These are phyloP conservation scores for Lethenteron reissneri DNA, from an alignment of 2,113 vertebrate genomes.

Conservation along the genomic window DNA sequence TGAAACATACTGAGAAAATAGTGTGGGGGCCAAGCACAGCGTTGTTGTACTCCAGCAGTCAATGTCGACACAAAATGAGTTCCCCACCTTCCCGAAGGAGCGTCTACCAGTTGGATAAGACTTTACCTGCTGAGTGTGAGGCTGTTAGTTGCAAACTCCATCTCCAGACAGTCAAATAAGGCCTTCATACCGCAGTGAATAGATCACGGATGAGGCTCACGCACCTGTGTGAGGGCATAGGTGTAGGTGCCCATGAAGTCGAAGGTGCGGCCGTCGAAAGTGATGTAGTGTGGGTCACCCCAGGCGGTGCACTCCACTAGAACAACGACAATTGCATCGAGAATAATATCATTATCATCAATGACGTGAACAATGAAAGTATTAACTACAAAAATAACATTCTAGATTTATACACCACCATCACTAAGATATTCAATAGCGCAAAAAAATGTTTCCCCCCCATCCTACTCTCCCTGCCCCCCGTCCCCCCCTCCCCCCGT, in stretches of 20 bases:
- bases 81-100: neutral
- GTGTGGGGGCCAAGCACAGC: too few relatives aligned
- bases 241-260: slow-evolving; percentile 1
- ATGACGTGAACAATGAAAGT: too few relatives aligned
- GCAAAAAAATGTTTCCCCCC: too few relatives aligned
- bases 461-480: too few relatives aligned
- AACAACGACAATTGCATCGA: neutral
- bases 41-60: neutral
- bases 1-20: too few relatives aligned
- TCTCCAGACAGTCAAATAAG: neutral
- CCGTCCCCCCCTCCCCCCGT: too few relatives aligned
- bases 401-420: too few relatives aligned
- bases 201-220: neutral
- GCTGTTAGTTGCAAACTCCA: neutral
- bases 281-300: neutral
- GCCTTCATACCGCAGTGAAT: neutral
- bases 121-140: neutral
- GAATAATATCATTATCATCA: too few relatives aligned
- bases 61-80: neutral
- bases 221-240: neutral
- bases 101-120: neutral
- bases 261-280: slow-evolving; percentile 2
- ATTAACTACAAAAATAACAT: too few relatives aligned
- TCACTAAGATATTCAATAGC: too few relatives aligned
- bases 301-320: neutral